Percentiles rank a stretch among this genome's conserved stretches.
phyloP scores from a whole-genome alignment of 1,140 invertebrate species.

The Euwallacea similis region DNA sequence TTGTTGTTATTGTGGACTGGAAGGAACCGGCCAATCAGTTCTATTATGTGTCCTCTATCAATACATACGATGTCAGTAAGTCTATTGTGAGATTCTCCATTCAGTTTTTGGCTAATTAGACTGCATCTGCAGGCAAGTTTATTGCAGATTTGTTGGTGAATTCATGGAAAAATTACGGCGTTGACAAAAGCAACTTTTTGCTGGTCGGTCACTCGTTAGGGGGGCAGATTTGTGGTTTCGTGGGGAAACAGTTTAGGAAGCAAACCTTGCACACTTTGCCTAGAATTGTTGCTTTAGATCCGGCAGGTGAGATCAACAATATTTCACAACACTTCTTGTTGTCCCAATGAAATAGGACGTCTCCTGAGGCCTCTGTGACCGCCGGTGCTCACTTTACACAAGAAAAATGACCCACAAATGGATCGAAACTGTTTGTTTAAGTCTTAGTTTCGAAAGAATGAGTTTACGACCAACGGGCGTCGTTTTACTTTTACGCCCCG shows the following conservation, averaged over 20 bases:
- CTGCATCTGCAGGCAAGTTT: slow-evolving; percentile 29
- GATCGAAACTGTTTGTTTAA: too few species aligned
- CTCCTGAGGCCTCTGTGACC: too few species aligned
- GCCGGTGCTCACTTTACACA: too few species aligned
- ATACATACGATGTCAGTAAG: slow-evolving; percentile 52
- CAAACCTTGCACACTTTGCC: slow-evolving; percentile 58
- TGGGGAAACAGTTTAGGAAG: slow-evolving; percentile 60
- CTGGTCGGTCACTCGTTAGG: slow-evolving; percentile 84
- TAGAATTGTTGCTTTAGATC: slow-evolving; percentile 71
- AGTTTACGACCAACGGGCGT: too few species aligned
- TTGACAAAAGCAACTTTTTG: slow-evolving; percentile 61
- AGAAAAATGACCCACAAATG: too few species aligned
- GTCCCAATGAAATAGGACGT: too few species aligned
- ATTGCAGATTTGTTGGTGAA: slow-evolving; percentile 52
- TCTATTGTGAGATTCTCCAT: slow-evolving; percentile 32
- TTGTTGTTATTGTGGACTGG: slow-evolving; percentile 70
- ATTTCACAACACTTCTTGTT: too few species aligned
- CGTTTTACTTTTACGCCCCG: too few species aligned
- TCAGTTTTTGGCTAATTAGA: too few species aligned
- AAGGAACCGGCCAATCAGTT: slow-evolving; percentile 57
- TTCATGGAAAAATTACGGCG: slow-evolving; percentile 42
- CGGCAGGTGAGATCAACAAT: slow-evolving; percentile 57
- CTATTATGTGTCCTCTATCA: slow-evolving; percentile 44
- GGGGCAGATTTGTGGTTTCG: slow-evolving; percentile 76
- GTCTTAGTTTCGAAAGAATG: too few species aligned